Evolutionary conservation across 2,888 invertebrate species (phyloP), one percentile per base, ranked within the genome.

Genomic region (Bibio marci): DNA sequence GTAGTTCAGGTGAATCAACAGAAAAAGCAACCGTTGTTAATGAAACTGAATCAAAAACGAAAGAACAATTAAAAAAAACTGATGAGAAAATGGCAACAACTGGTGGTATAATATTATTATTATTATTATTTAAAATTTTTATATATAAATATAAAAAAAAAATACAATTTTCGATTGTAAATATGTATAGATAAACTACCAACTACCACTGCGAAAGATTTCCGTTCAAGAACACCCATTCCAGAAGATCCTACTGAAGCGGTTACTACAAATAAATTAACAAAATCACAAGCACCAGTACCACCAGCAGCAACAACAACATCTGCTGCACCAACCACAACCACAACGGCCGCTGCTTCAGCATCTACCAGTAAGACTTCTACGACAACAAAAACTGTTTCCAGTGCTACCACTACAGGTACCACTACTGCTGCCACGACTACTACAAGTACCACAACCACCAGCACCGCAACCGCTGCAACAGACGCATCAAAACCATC

Each of bases 401-500:
- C 22, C 4, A 53, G 51, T 11, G 51, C 50, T 3, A 51, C 50
- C 39, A 47, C 49, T 3, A 46, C 46, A 6, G 39, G 39, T 26
- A 35, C 39, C 10, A 25, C 39, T 4, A 47, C 45, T 4, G 34
- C 43, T 22, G 44, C 50, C 3, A 22, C 40, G 25, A 19, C 43
- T 30, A 54, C 57, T 0, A 53, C 54, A 10, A 49, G 58, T 42
- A 12, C 43, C 46, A 52, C 56, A 46, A 51, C 48, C 49, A 50
- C 51, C 44, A 50, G 49, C 33, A 51, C 44, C 37, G 48, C 50
- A 6, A 52, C 50, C 48, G 60, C 60, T 30, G 62, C 53, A 26
- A 68, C 52, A 50, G 70, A 69, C 2, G 67, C 68, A 3, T 67
- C 67, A 17, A 44, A 39, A n/a, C 32, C 32, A 14, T 32, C 39